Evolutionary conservation across 2,888 invertebrate genomes (phyloP).

Genomic region (Rhamnusium bicolor): DNA sequence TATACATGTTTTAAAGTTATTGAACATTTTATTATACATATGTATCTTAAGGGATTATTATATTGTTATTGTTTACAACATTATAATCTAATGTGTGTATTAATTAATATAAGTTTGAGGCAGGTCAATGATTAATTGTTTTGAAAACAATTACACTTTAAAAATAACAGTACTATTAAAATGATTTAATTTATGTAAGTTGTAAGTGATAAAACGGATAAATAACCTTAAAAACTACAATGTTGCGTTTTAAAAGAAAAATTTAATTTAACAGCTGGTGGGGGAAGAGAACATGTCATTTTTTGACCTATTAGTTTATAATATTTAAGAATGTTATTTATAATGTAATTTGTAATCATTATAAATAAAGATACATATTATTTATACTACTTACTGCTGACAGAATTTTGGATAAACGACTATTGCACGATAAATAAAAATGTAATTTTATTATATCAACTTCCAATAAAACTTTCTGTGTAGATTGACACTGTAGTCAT

Average conservation of each 20-base stretch:
- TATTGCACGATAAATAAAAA: too few species aligned
- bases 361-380: too few species aligned
- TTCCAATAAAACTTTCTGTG: neutral
- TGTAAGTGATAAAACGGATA: neutral
- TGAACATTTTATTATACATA: neutral
- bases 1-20: neutral
- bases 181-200: conserved; percentile 12
- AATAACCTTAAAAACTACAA: neutral
- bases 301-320: too few species aligned
- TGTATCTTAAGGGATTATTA: conserved; percentile 26
- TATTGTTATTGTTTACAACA: conserved; percentile 26
- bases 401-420: too few species aligned
- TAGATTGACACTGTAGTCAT: too few species aligned
- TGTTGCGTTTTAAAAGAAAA: neutral
- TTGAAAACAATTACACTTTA: conserved; percentile 44
- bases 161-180: conserved; percentile 29
- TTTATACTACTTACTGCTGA: too few species aligned
- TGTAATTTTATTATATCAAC: neutral
- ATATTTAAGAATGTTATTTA: too few species aligned
- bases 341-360: too few species aligned
- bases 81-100: conserved; percentile 27
- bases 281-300: too few species aligned
- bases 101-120: conserved; percentile 32
- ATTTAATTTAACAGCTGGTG: neutral
- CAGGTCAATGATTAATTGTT: conserved; percentile 41